These are phyloP conservation scores for Helicoverpa zea DNA, from an alignment of 1,140 invertebrate genomes.

Conservation along the genomic window DNA sequence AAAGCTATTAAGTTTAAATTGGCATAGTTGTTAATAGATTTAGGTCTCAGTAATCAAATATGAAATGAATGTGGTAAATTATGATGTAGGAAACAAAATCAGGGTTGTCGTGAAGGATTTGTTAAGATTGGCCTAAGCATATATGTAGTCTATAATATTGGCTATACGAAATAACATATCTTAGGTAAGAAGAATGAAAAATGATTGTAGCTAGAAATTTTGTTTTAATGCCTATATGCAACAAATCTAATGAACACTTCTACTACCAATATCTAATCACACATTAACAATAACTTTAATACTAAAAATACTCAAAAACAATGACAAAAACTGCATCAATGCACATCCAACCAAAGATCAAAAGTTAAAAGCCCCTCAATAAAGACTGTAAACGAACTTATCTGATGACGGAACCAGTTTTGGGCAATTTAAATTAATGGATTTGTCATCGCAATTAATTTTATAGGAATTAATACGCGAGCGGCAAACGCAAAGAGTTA, in stretches of 20 bases:
- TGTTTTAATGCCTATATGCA: neutral
- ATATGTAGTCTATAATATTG: too few species aligned
- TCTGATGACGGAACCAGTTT: conserved; percentile 69
- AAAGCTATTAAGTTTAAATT: conserved; percentile 44
- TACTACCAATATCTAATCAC: neutral
- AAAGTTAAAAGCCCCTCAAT: conserved; percentile 55
- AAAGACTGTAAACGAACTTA: conserved; percentile 48
- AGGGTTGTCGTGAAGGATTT: conserved; percentile 13
- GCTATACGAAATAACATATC: too few species aligned
- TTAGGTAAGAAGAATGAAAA: neutral
- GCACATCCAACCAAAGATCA: conserved; percentile 47
- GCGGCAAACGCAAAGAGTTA: conserved; percentile 75
- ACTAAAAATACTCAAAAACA: neutral
- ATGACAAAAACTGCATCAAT: conserved; percentile 18
- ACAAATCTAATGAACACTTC: neutral
- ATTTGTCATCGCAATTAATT: conserved; percentile 86
- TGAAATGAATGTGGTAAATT: conserved; percentile 1
- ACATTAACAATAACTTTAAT: neutral
- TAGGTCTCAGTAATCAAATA: conserved; percentile 8
- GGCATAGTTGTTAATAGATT: conserved; percentile 24
- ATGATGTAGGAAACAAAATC: conserved; percentile 9
- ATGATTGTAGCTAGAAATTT: too few species aligned
- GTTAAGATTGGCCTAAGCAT: neutral
- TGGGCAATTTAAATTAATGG: conserved; percentile 82
- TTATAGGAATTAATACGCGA: conserved; percentile 84